Percentiles rank a stretch among this genome's conserved stretches.
Conservation (phyloP, 2,888 invertebrate species). For the Metallyticus violacea region DNA sequence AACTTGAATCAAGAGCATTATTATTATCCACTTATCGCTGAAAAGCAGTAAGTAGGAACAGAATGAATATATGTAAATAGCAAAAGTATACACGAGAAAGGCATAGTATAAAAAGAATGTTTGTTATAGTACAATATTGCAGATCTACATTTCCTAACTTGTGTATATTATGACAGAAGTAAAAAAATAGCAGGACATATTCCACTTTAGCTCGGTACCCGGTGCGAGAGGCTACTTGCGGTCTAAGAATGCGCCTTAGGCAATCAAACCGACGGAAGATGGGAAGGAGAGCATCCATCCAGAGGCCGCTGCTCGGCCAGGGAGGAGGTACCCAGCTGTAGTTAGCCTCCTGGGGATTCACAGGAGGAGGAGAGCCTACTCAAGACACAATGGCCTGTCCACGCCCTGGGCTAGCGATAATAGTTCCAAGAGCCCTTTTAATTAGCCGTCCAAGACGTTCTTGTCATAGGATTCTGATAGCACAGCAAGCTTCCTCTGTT, state of each 20-base stretch:
- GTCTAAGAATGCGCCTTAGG: neutral
- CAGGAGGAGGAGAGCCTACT: no score
- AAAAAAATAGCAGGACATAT: neutral
- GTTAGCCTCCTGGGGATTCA: neutral
- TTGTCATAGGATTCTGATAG: neutral
- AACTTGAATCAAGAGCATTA: no score
- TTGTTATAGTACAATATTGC: no score
- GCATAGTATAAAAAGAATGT: neutral
- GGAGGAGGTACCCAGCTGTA: neutral
- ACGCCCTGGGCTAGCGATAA: neutral
- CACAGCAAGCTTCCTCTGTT: neutral
- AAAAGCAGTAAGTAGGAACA: neutral
- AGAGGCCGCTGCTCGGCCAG: neutral
- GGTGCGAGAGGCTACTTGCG: neutral
- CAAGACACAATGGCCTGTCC: neutral
- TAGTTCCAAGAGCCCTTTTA: neutral
- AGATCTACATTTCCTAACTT: no score
- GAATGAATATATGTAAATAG: neutral
- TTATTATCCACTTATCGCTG: no score
- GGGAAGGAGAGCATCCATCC: no score
- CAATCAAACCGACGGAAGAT: neutral
- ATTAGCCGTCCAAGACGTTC: neutral
- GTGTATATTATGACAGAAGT: no score
- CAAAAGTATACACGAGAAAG: neutral
- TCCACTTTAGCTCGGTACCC: neutral